Percentiles rank a stretch among this genome's conserved stretches.
Evolutionary conservation across 2,888 invertebrate genomes (phyloP).

Genomic region (Ichneumon xanthorius): DNA sequence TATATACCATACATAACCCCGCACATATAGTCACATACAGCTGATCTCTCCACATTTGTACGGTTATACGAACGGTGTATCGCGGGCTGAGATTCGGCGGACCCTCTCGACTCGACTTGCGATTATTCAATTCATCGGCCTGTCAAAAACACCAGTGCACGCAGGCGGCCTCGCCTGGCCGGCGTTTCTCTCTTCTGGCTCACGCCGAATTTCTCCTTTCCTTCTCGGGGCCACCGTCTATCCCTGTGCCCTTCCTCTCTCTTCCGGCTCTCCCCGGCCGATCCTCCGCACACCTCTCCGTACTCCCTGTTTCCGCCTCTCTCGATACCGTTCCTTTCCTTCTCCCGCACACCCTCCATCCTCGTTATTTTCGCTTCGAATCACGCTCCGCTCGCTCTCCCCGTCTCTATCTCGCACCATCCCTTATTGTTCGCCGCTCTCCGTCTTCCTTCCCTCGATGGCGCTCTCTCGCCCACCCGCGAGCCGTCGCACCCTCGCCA

Average conservation of each 20-base stretch:
- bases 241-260: conserved; percentile 40
- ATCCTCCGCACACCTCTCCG: conserved; percentile 47
- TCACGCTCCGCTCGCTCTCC: conserved; percentile 47
- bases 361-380: conserved; percentile 53
- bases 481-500: conserved; percentile 31
- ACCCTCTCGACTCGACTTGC: conserved; percentile 84
- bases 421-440: conserved; percentile 60
- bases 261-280: conserved; percentile 46
- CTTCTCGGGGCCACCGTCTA: conserved; percentile 12
- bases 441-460: conserved; percentile 46
- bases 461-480: conserved; percentile 34
- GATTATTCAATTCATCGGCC: conserved; percentile 85
- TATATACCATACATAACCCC: conserved; percentile 13
- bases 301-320: conserved; percentile 57
- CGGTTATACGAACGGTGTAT: conserved; percentile 76
- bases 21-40: conserved; percentile 22
- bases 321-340: neutral
- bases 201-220: conserved; percentile 66
- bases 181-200: conserved; percentile 73
- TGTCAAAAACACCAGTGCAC: conserved; percentile 85
- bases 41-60: conserved; percentile 66
- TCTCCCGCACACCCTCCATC: conserved; percentile 42
- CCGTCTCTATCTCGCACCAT: conserved; percentile 66
- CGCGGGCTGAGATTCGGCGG: conserved; percentile 84
- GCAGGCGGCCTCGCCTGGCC: conserved; percentile 80